These are phyloP conservation scores for Argyresthia albistria DNA, from an alignment of 2,888 invertebrate genomes.

Conservation along the genomic window DNA sequence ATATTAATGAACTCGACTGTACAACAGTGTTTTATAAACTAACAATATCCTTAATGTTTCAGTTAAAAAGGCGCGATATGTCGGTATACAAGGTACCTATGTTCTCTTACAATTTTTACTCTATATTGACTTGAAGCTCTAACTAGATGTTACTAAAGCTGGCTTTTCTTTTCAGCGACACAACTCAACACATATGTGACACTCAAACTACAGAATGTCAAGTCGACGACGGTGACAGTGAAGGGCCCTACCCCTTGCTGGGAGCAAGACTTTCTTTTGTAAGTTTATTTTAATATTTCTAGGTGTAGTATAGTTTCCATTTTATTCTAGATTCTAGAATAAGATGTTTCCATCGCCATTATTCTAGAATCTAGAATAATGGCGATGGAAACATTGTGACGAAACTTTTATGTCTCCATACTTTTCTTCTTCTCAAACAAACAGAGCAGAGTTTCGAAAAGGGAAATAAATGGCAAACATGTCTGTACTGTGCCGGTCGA, in stretches of 20 bases:
- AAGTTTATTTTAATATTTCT: constrained; percentile 64
- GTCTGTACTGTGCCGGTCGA: too few relatives aligned
- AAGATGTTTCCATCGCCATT: too few relatives aligned
- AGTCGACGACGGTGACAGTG: constrained; percentile 96
- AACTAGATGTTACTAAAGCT: constrained; percentile 9
- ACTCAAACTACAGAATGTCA: constrained; percentile 97
- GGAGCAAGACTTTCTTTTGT: constrained; percentile 99
- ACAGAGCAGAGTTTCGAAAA: too few relatives aligned
- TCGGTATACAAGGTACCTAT: constrained; percentile 83
- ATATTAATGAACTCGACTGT: too few relatives aligned
- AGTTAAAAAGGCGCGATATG: constrained; percentile 92
- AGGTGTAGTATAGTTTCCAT: too few relatives aligned
- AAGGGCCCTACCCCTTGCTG: constrained; percentile 97
- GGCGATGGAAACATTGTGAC: too few relatives aligned
- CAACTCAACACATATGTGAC: constrained; percentile 98
- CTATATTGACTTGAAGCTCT: neutral
- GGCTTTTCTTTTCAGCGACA: constrained; percentile 75
- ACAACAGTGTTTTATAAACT: neutral
- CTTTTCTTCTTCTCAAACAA: too few relatives aligned
- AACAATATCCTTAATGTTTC: constrained; percentile 71
- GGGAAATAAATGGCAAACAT: too few relatives aligned
- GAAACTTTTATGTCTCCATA: too few relatives aligned
- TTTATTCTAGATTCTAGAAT: too few relatives aligned
- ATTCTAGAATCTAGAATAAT: too few relatives aligned
- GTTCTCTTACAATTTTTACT: constrained; percentile 3